Percentiles rank a stretch among this genome's conserved stretches.
Evolutionary conservation across 2,888 invertebrate species (phyloP).

Genomic region (Seira ritae): DNA sequence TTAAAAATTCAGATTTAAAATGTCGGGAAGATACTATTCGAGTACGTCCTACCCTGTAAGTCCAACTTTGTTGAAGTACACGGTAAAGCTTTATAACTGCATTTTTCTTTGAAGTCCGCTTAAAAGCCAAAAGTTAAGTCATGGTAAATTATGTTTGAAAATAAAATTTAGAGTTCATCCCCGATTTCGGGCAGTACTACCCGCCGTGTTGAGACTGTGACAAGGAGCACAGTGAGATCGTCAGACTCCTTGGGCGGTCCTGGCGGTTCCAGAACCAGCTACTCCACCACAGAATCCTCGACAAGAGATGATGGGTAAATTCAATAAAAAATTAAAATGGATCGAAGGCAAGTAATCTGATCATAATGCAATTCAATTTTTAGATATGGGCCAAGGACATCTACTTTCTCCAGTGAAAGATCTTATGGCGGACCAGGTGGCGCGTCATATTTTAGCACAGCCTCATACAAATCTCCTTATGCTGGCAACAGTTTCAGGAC

Average conservation of each 20-base stretch:
- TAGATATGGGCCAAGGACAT: constrained; percentile 69
- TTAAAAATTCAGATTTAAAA: no score
- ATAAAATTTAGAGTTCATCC: no score
- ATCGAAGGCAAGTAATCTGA: no score
- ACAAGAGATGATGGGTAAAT: constrained; percentile 68
- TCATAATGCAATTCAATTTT: no score
- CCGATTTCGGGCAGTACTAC: constrained; percentile 45
- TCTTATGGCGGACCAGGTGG: constrained; percentile 65
- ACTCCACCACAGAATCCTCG: constrained; percentile 62
- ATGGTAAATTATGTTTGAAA: no score
- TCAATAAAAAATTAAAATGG: no score
- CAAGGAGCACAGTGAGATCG: constrained; percentile 48
- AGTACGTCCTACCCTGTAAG: no score
- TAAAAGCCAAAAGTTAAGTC: no score
- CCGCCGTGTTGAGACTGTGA: constrained; percentile 54
- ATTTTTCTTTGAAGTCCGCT: no score
- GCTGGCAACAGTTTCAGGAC: constrained; percentile 66
- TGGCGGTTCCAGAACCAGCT: constrained; percentile 31
- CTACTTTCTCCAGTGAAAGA: constrained; percentile 66
- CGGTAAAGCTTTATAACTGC: no score
- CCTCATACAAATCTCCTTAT: constrained; percentile 67
- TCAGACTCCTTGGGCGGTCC: constrained; percentile 59
- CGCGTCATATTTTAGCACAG: constrained; percentile 66
- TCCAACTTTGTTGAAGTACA: no score
- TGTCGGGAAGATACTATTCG: no score